A percentile compares a stretch with the other conserved stretches of the same genome.
phyloP scores from a whole-genome alignment of 2,113 vertebrate species.

The Puffinus mauretanicus region DNA sequence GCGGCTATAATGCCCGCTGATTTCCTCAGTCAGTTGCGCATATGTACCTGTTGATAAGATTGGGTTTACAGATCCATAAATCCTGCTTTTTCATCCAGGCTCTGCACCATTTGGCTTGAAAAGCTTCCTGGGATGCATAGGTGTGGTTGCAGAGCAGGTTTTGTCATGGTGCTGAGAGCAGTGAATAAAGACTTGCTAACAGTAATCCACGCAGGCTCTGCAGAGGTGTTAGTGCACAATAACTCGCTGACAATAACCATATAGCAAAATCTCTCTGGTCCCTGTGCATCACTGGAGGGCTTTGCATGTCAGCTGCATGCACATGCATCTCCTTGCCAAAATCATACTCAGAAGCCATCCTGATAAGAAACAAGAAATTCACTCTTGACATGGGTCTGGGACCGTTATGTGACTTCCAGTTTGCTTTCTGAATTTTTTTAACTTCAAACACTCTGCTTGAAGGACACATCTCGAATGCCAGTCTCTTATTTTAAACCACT shows the following conservation, averaged over 20 bases:
- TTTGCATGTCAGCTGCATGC: not conserved
- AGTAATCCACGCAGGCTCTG: not conserved
- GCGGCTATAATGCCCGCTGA: not conserved
- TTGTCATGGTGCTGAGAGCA: not conserved
- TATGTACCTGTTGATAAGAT: not conserved
- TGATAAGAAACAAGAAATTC: not conserved
- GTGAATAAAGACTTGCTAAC: not conserved
- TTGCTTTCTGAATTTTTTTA: not conserved
- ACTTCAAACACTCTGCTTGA: not conserved
- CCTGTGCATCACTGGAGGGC: not conserved
- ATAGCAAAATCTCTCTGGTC: not conserved
- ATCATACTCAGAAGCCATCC: not conserved
- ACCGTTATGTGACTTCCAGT: not conserved
- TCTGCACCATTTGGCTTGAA: not conserved
- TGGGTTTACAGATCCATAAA: not conserved
- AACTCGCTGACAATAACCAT: not conserved
- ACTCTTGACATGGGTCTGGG: not conserved
- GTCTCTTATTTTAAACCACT: not conserved
- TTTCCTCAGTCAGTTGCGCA: not conserved
- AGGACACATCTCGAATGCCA: not conserved
- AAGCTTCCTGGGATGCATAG: not conserved
- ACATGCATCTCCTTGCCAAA: rapidly evolving
- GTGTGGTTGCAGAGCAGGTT: not conserved
- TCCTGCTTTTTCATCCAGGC: not conserved
- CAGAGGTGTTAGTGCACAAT: not conserved